Base-by-base conservation (phyloP, 1,140 invertebrate species). In the Parapsyche elsis region DNA sequence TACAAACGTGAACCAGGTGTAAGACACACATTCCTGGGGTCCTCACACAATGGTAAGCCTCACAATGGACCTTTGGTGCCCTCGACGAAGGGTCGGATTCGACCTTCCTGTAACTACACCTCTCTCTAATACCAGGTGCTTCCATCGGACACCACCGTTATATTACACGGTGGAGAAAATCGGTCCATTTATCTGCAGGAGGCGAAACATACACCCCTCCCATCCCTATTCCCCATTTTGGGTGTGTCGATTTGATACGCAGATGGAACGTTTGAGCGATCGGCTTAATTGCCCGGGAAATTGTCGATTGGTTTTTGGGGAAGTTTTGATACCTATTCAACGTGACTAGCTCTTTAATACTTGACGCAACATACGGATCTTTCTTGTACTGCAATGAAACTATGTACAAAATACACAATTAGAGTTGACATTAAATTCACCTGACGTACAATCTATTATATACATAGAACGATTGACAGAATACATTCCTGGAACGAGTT, bases 1-100 rank as follows among this genome's bases (percentile, higher is more conserved):
- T 7, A 38, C 30, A 14, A 53, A 53, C 16, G 12, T 53, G 16
- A 53, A 53, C 49, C 49, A 53, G 49, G 49, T 53, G 49, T 53
- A 53, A 53, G 49, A 53, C 49, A 53, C 16, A 53, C 49, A 53
- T 53, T 53, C 49, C 49, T 53, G 49, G 49, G 49, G 49, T 53
- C 16, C 10, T 4, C 10, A 12, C 49, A 53, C 49, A 53, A 53
- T 53, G 49, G 2, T 12, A 16, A 4, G 49, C 2, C 49, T 53
- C 16, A 53, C 49, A 53, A 53, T 53, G 12, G 45, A 12, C 45
- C 45, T 46, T 46, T 46, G 49, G 16, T 53, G 16, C 49, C 49
- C 12, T 53, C 49, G 49, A 53, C 49, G 16, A 14, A 53, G 49
- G 49, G 49, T 53, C 49, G 49, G 49, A 53, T 12, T 53, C 10